Evolutionary conservation across 2,797 vertebrate species (phyloP).

Genomic region (Mormyrops attenuatus): DNA sequence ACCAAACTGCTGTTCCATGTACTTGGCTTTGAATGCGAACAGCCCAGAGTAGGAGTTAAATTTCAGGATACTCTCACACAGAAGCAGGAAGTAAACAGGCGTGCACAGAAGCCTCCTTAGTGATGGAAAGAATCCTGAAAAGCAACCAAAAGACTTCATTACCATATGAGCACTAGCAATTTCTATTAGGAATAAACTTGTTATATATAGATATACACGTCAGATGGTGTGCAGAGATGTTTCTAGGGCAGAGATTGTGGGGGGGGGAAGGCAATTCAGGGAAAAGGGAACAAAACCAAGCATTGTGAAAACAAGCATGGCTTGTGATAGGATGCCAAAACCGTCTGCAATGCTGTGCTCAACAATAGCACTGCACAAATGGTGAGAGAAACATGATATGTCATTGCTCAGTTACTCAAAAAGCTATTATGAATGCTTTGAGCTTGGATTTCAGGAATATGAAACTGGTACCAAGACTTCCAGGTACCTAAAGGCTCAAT

Average conservation of each 20-base stretch:
- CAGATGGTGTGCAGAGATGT: not conserved
- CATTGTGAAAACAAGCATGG: not conserved
- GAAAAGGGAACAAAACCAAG: not conserved
- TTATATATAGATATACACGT: not conserved
- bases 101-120: constrained; percentile 59
- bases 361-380: not conserved
- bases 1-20: constrained; percentile 73
- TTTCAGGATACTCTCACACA: constrained; percentile 59
- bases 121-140: constrained; percentile 60
- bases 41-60: constrained; percentile 65
- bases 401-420: not conserved
- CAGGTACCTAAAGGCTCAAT: not conserved
- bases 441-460: not conserved
- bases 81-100: constrained; percentile 61
- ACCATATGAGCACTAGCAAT: not conserved
- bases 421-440: not conserved
- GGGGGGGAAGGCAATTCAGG: not conserved
- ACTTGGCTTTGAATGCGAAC: constrained; percentile 69
- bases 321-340: not conserved
- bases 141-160: not conserved
- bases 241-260: not conserved
- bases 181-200: not conserved
- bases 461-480: not conserved
- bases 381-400: not conserved
- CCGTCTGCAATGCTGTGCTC: not conserved